Conservation (phyloP, 2,797 vertebrate genomes). For the Epinephelus malabaricus region DNA sequence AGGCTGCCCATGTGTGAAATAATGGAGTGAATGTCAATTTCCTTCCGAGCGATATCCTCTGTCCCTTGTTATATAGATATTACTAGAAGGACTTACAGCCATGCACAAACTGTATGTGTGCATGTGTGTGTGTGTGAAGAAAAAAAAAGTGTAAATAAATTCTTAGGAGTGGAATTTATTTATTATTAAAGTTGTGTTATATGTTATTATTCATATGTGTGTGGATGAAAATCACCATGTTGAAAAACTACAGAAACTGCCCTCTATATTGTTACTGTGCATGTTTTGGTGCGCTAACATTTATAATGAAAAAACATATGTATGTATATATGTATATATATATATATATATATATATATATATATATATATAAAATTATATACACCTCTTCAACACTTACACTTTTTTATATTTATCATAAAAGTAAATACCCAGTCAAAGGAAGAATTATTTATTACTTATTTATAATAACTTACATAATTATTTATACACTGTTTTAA, state of each 20-base stretch:
- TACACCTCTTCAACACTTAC: neutral
- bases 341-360: no score
- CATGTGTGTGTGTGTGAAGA: neutral
- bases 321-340: no score
- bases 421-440: neutral
- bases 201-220: neutral
- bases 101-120: neutral
- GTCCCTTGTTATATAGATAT: conserved; percentile 11
- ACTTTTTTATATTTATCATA: neutral
- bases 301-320: no score
- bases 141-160: neutral
- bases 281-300: neutral
- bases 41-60: conserved; percentile 23
- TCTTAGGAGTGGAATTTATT: neutral
- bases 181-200: neutral
- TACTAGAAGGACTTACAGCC: neutral
- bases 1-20: conserved; percentile 34
- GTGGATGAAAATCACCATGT: neutral
- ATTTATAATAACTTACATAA: neutral
- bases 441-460: neutral
- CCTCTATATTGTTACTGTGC: neutral
- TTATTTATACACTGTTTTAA: neutral
- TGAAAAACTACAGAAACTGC: neutral
- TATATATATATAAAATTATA: no score
- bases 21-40: conserved; percentile 38